Evolutionary conservation across 92 coral and sea anemone genomes (phyloP).

Genomic region (Siderastrea radians): DNA sequence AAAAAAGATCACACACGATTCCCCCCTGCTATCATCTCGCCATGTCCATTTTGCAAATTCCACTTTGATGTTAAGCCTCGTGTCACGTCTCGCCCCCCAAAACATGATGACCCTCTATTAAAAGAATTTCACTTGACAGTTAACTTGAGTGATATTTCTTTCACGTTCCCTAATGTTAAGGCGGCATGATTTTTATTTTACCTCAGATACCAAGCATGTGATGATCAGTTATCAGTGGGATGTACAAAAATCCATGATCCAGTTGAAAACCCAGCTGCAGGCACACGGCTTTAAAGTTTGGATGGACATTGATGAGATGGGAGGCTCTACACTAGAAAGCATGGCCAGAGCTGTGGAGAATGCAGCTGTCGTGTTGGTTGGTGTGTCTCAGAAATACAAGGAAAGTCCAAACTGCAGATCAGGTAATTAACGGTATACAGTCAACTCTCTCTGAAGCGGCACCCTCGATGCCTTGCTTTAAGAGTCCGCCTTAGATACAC

Average conservation of each 20-base stretch:
- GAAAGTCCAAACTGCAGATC: conserved; percentile 86
- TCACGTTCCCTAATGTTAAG: background rate
- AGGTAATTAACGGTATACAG: background rate
- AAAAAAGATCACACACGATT: too few relatives aligned
- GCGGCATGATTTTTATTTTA: background rate
- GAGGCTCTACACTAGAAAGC: conserved; percentile 88
- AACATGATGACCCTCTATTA: too few relatives aligned
- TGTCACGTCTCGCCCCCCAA: too few relatives aligned
- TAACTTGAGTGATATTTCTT: too few relatives aligned
- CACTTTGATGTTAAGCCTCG: too few relatives aligned
- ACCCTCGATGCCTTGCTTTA: too few relatives aligned
- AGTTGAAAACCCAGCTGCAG: conserved; percentile 76
- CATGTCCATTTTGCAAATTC: too few relatives aligned
- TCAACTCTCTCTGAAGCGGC: too few relatives aligned
- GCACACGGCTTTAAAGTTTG: conserved; percentile 84
- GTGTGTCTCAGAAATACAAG: conserved; percentile 93
- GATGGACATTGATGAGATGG: conserved; percentile 94
- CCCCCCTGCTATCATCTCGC: too few relatives aligned
- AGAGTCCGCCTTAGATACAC: too few relatives aligned
- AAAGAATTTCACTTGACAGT: too few relatives aligned
- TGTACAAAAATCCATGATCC: conserved; percentile 72
- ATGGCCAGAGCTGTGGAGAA: conserved; percentile 92
- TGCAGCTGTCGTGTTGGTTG: conserved; percentile 81
- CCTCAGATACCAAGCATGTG: conserved; percentile 62
- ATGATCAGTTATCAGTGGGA: conserved; percentile 96